Evolutionary conservation across 1,140 invertebrate genomes (phyloP).

Genomic region (Aleiodes sp.): DNA sequence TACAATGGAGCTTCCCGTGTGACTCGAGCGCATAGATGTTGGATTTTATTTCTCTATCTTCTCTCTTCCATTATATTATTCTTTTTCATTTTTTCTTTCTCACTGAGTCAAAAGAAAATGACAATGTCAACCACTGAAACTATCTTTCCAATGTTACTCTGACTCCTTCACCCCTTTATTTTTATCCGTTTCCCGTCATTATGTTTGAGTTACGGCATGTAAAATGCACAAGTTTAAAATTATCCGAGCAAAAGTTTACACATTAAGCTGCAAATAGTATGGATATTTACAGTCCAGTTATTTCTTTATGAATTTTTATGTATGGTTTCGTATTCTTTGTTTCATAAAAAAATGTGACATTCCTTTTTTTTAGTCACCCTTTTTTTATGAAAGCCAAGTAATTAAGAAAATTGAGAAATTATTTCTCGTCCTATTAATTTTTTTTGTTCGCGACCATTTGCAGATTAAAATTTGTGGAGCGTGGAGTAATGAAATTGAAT

Average conservation of each 20-base stretch:
- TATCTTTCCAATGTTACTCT: background rate
- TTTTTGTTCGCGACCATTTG: too few species aligned
- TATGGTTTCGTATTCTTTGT: background rate
- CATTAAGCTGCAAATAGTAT: too few species aligned
- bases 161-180: too few species aligned
- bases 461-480: too few species aligned
- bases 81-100: background rate
- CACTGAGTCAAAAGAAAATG: background rate
- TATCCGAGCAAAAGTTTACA: background rate
- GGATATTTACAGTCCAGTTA: too few species aligned
- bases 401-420: too few species aligned
- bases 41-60: background rate
- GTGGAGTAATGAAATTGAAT: too few species aligned
- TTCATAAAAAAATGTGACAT: too few species aligned
- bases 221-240: background rate
- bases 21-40: background rate
- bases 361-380: too few species aligned
- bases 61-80: background rate
- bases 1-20: constrained; percentile 5
- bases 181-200: background rate
- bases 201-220: background rate
- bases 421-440: too few species aligned
- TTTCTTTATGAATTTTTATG: background rate
- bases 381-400: too few species aligned
- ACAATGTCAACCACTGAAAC: background rate